Evolutionary conservation across 1,140 invertebrate species (phyloP).

Genomic region (Ericerus pela): DNA sequence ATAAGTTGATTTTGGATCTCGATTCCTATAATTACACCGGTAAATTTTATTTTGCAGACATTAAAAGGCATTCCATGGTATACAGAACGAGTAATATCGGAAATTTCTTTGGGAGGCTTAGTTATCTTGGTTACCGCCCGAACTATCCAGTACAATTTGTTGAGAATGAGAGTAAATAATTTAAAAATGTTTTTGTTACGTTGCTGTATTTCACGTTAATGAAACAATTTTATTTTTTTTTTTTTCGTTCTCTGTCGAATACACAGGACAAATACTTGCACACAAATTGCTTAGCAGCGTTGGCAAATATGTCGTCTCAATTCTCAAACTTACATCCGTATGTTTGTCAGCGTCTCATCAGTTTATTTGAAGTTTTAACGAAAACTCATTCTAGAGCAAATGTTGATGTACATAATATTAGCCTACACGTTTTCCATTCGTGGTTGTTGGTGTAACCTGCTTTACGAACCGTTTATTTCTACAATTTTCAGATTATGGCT

Average conservation of each 20-base stretch:
- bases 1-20: conserved; percentile 13
- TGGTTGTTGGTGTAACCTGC: not conserved
- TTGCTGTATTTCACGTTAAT: not conserved
- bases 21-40: not conserved
- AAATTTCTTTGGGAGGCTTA: conserved; percentile 90
- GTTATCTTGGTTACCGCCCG: conserved; percentile 86
- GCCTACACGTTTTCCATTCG: no score
- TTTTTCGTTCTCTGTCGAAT: not conserved
- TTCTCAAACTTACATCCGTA: conserved; percentile 89
- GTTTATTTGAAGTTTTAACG: conserved; percentile 71
- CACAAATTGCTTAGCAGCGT: conserved; percentile 89
- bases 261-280: conserved; percentile 82
- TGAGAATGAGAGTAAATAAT: conserved; percentile 66
- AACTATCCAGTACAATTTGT: conserved; percentile 96
- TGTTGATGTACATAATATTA: conserved; percentile 20
- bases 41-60: conserved; percentile 40
- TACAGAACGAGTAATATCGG: conserved; percentile 70
- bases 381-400: conserved; percentile 36
- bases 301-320: conserved; percentile 95
- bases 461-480: not conserved
- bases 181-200: conserved; percentile 9
- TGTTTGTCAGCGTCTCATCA: conserved; percentile 84
- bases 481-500: conserved; percentile 53
- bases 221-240: not conserved
- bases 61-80: conserved; percentile 84